These are phyloP conservation scores for Naso thynnoides DNA, from an alignment of 2,797 vertebrate species.

Conservation along the genomic window DNA sequence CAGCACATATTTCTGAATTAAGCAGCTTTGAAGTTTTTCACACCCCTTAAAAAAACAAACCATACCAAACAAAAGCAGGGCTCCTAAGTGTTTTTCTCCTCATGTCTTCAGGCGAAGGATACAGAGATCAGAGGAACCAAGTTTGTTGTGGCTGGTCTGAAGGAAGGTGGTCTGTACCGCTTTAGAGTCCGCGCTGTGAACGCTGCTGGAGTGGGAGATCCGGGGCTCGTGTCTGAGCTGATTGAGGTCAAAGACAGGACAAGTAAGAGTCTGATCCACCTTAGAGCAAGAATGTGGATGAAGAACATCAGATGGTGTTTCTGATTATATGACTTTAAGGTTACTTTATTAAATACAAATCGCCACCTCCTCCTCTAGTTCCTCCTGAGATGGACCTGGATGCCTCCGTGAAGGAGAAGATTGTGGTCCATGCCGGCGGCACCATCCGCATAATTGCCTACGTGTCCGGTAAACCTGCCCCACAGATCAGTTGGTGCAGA, in stretches of 20 bases:
- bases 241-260: slow-evolving; percentile 97
- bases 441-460: slow-evolving; percentile 98
- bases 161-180: slow-evolving; percentile 94
- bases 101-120: slow-evolving; percentile 91
- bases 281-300: not conserved
- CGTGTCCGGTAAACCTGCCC: slow-evolving; percentile 95
- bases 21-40: not conserved
- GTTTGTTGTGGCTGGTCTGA: slow-evolving; percentile 92
- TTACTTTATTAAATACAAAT: not conserved
- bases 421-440: slow-evolving; percentile 96
- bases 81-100: not conserved
- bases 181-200: slow-evolving; percentile 97
- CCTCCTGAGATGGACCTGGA: slow-evolving; percentile 96
- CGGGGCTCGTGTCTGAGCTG: slow-evolving; percentile 92
- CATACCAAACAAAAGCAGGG: not conserved
- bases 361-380: slow-evolving; percentile 77
- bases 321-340: not conserved
- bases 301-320: not conserved
- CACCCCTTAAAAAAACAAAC: not conserved
- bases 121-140: slow-evolving; percentile 97
- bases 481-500: slow-evolving; percentile 91
- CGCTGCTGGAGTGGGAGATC: slow-evolving; percentile 92
- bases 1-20: not conserved
- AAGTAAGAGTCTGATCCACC: slow-evolving; percentile 82
- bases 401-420: slow-evolving; percentile 95